phyloP scores from a whole-genome alignment of 2,113 vertebrate genomes.

The Gila orcuttii region DNA sequence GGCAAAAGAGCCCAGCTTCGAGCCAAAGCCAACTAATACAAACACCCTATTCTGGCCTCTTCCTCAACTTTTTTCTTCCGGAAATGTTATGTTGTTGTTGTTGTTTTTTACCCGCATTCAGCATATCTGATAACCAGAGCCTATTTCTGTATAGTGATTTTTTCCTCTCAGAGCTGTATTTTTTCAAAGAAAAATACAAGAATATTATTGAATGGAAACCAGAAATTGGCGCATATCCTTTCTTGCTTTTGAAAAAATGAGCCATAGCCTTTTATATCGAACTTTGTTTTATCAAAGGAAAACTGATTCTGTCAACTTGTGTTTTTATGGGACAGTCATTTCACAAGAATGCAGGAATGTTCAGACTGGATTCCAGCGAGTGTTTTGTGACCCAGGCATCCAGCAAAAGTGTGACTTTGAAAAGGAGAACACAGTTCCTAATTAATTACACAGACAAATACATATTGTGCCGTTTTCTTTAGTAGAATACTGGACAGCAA shows the following conservation, averaged over 20 bases:
- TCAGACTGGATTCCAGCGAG: neutral
- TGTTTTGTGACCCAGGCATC: neutral
- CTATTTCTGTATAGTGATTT: neutral
- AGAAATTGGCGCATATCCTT: neutral
- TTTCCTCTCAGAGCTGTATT: neutral
- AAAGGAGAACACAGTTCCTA: neutral
- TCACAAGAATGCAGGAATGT: neutral
- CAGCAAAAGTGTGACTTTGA: neutral
- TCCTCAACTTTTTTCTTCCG: neutral
- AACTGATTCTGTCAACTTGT: too few relatives aligned
- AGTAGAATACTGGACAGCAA: neutral
- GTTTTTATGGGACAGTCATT: neutral
- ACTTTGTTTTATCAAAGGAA: neutral
- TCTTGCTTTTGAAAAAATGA: neutral
- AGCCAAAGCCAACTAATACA: constrained; percentile 92
- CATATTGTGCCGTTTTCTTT: constrained; percentile 11
- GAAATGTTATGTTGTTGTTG: too few relatives aligned
- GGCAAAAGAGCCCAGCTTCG: too few relatives aligned
- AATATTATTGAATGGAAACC: neutral
- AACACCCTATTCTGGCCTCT: constrained; percentile 39
- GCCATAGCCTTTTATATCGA: neutral
- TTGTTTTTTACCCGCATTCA: neutral
- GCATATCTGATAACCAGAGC: neutral
- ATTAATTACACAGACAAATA: neutral
- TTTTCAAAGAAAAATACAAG: neutral